Evolutionary conservation across 2,888 invertebrate species (phyloP).

Genomic region (Cynaeus angustus): DNA sequence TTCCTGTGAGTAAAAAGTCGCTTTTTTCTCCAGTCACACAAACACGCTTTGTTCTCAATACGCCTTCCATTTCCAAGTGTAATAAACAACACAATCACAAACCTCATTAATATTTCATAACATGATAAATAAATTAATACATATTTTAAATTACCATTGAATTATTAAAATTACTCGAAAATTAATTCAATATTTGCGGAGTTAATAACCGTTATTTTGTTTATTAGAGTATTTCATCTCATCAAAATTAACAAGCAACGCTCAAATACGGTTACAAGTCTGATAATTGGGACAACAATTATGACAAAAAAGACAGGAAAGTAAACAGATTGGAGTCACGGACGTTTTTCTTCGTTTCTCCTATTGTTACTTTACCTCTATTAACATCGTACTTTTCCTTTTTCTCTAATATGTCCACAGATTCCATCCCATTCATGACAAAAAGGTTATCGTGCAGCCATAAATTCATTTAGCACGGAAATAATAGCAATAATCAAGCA

Average conservation of each 20-base stretch:
- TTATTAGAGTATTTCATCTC: background rate
- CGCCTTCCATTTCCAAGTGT: too few relatives aligned
- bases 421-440: conserved; percentile 7
- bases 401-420: conserved; percentile 3
- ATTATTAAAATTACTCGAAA: background rate
- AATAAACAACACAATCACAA: too few relatives aligned
- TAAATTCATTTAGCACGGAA: conserved; percentile 31
- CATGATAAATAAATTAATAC: background rate
- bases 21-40: too few relatives aligned
- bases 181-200: background rate
- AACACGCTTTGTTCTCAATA: too few relatives aligned
- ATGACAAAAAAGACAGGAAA: background rate
- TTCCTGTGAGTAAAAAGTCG: too few relatives aligned
- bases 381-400: background rate
- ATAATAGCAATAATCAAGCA: conserved; percentile 36
- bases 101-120: background rate
- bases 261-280: background rate
- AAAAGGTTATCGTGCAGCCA: conserved; percentile 25
- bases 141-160: background rate
- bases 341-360: too few relatives aligned
- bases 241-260: background rate
- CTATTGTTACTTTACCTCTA: too few relatives aligned
- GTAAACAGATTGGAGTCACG: background rate
- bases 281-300: background rate
- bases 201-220: background rate